phyloP scores from a whole-genome alignment of 2,113 vertebrate species.

The Grantiella picta region DNA sequence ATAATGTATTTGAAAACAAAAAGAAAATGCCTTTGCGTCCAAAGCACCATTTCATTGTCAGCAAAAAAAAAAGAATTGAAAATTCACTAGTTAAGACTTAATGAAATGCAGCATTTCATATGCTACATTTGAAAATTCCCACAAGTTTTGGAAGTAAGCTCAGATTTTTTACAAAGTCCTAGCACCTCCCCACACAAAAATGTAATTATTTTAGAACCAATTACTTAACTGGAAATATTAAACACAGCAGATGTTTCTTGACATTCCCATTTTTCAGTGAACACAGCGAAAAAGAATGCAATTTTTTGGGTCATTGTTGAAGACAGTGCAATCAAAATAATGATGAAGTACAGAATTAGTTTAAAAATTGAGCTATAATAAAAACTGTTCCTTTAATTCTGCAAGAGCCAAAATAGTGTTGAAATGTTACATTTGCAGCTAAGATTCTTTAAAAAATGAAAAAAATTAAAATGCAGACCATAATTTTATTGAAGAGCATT shows the following conservation, averaged over 20 bases:
- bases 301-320: slow-evolving; percentile 29
- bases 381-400: neutral
- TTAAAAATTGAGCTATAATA: slow-evolving; percentile 42
- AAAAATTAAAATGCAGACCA: neutral
- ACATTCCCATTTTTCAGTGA: neutral
- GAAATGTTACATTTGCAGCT: neutral
- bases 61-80: neutral
- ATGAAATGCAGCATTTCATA: too few species aligned
- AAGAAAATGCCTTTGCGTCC: neutral
- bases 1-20: neutral
- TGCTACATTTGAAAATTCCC: neutral
- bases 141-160: neutral
- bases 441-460: neutral
- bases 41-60: neutral
- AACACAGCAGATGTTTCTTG: neutral
- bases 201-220: neutral
- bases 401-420: neutral
- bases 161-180: neutral
- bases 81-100: neutral
- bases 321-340: slow-evolving; percentile 62
- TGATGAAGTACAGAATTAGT: slow-evolving; percentile 21
- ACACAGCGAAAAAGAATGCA: neutral
- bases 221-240: neutral
- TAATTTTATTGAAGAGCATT: neutral
- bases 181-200: neutral